Conservation (phyloP, 2,888 invertebrate species). For the Sminthurides aquaticus region DNA sequence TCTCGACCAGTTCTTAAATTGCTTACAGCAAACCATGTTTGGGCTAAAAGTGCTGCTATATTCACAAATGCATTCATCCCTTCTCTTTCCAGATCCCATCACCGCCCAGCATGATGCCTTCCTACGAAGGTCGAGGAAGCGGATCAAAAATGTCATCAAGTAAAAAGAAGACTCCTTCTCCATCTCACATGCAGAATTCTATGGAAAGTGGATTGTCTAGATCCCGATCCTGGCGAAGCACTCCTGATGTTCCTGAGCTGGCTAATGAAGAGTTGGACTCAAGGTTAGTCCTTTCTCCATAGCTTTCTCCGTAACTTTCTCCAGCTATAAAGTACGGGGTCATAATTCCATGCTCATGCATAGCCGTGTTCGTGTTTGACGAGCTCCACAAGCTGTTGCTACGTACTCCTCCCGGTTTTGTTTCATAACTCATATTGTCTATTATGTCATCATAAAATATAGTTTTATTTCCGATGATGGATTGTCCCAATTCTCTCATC, state of each 20-base stretch:
- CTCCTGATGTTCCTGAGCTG: constrained; percentile 33
- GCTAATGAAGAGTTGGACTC: constrained; percentile 4
- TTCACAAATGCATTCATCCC: no score
- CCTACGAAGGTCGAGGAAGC: constrained; percentile 11
- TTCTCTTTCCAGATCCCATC: constrained; percentile 15
- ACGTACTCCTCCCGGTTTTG: no score
- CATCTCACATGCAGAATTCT: constrained; percentile 4
- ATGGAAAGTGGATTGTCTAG: not conserved
- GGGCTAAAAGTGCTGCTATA: no score
- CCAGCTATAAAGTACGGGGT: not conserved
- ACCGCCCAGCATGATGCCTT: constrained; percentile 13
- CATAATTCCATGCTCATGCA: not conserved
- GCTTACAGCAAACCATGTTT: no score
- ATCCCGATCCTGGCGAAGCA: constrained; percentile 38
- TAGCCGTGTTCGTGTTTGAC: not conserved
- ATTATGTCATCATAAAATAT: no score
- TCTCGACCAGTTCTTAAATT: no score
- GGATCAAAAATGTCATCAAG: constrained; percentile 18
- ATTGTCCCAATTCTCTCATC: no score
- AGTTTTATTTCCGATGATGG: no score
- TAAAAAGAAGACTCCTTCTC: constrained; percentile 16
- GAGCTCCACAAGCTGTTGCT: not conserved
- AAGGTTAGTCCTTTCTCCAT: not conserved
- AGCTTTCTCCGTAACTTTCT: not conserved
- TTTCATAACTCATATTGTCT: no score